A percentile compares a stretch with the other conserved stretches of the same genome.
phyloP scores from a whole-genome alignment of 1,140 invertebrate genomes.

The Asbolus verrucosus region DNA sequence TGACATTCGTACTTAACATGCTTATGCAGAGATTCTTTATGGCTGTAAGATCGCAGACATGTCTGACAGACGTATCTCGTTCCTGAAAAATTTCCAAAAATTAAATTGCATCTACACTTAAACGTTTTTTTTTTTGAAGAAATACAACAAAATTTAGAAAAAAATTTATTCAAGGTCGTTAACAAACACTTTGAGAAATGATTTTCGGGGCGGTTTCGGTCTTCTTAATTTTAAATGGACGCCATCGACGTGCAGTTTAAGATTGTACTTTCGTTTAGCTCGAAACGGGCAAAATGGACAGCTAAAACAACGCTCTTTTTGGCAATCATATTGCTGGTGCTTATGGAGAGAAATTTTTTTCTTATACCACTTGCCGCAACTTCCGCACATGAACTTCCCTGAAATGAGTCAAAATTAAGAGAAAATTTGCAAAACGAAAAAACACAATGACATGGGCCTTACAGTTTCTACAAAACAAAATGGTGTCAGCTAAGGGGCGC shows the following conservation, averaged over 20 bases:
- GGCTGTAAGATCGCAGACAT: conserved; percentile 63
- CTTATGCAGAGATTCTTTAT: conserved; percentile 17
- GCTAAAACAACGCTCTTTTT: conserved; percentile 60
- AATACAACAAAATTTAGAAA: conserved; percentile 1
- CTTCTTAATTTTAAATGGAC: conserved; percentile 7
- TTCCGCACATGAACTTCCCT: conserved; percentile 54
- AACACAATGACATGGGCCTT: too few species aligned
- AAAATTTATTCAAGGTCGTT: neutral
- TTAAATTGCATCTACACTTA: neutral
- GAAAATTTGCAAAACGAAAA: too few species aligned
- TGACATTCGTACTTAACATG: conserved; percentile 38
- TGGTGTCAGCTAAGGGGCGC: too few species aligned
- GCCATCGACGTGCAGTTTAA: conserved; percentile 48
- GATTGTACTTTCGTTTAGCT: conserved; percentile 65
- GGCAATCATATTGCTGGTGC: conserved; percentile 64
- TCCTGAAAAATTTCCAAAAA: conserved; percentile 11
- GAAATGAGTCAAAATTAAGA: conserved; percentile 1
- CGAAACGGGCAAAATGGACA: conserved; percentile 63
- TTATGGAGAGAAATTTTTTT: conserved; percentile 62
- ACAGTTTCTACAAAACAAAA: too few species aligned
- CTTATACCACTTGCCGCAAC: conserved; percentile 62
- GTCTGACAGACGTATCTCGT: conserved; percentile 69
- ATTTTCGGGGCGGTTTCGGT: neutral
- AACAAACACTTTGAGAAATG: neutral
- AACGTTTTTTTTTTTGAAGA: too few species aligned